phyloP scores from a whole-genome alignment of 2,888 invertebrate species.

The Synanthedon vespiformis region DNA sequence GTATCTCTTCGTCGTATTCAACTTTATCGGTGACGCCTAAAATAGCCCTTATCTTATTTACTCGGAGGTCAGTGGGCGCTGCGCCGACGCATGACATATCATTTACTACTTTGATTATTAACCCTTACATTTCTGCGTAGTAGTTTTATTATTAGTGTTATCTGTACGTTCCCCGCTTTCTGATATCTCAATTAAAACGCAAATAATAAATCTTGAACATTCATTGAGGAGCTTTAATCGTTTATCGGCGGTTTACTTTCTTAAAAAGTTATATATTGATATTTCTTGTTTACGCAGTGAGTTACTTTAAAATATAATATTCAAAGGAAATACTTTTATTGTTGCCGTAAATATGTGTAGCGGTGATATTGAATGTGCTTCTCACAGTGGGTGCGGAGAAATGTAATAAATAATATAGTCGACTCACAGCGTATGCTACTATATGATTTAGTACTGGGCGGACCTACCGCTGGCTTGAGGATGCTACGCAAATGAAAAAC shows the following conservation, averaged over 20 bases:
- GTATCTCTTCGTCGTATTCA: conserved; percentile 55
- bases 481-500: conserved; percentile 2
- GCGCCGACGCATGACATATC: conserved; percentile 43
- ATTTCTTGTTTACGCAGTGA: no score
- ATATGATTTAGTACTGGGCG: conserved; percentile 34
- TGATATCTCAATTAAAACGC: conserved; percentile 7
- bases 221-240: conserved; percentile 8
- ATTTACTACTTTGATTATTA: conserved; percentile 49
- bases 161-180: conserved; percentile 14
- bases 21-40: conserved; percentile 57
- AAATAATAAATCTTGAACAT: conserved; percentile 6
- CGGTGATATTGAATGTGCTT: conserved; percentile 31
- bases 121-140: conserved; percentile 26
- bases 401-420: conserved; percentile 40
- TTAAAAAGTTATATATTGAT: no score
- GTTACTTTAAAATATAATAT: no score
- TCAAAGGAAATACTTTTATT: conserved; percentile 18
- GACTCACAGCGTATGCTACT: conserved; percentile 23
- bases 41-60: conserved; percentile 65
- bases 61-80: conserved; percentile 64
- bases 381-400: conserved; percentile 28
- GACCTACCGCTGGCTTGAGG: conserved; percentile 12
- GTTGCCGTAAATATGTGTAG: conserved; percentile 38
- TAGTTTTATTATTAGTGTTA: conserved; percentile 26
- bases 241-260: not conserved